A percentile compares a stretch with the other conserved stretches of the same genome.
Evolutionary conservation across 2,113 vertebrate species (phyloP).

Genomic region (Phylloscopus trochiloides): DNA sequence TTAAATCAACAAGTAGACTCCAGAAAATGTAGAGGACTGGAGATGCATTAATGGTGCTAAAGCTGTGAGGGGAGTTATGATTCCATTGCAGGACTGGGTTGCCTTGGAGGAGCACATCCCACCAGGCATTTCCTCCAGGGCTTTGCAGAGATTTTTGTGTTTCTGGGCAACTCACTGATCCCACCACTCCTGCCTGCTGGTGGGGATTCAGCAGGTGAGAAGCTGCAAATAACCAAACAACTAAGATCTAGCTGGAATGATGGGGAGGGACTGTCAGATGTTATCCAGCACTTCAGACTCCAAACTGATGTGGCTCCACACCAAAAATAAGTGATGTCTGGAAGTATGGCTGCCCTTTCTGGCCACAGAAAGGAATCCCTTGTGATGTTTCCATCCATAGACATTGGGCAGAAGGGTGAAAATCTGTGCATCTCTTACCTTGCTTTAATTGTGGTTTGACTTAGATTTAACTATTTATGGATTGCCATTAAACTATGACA

Average conservation of each 20-base stretch:
- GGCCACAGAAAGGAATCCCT: background rate
- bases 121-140: accelerated
- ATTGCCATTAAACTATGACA: background rate
- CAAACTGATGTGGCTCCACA: background rate
- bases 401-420: background rate
- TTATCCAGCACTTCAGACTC: background rate
- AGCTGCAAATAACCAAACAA: background rate
- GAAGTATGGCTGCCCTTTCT: background rate
- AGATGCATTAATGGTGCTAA: background rate
- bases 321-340: background rate
- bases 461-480: background rate
- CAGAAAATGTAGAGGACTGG: background rate
- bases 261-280: background rate
- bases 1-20: background rate
- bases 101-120: background rate
- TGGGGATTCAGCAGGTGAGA: background rate
- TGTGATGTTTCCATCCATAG: background rate
- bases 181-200: background rate
- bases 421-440: background rate
- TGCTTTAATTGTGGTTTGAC: background rate
- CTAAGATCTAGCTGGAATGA: background rate
- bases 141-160: background rate
- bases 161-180: background rate
- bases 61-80: background rate
- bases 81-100: background rate